phyloP scores from a whole-genome alignment of 2,888 invertebrate genomes.

The Dysmachus trigonus region DNA sequence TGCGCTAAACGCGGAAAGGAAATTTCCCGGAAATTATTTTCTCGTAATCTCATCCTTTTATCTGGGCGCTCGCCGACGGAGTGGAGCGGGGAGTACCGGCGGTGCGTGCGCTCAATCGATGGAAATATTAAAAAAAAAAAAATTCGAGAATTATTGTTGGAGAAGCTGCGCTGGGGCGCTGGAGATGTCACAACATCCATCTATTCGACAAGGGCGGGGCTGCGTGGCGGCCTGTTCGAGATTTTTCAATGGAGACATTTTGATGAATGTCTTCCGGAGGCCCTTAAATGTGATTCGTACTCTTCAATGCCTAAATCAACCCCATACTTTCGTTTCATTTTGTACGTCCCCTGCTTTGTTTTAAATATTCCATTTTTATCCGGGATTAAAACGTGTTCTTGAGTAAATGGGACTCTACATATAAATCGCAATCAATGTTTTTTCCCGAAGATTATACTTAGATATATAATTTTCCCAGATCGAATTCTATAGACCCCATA shows the following conservation, averaged over 20 bases:
- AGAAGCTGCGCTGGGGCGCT: background rate
- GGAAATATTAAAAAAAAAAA: background rate
- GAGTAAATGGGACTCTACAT: background rate
- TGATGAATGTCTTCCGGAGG: background rate
- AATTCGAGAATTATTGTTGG: background rate
- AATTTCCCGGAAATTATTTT: background rate
- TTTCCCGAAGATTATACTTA: too few species aligned
- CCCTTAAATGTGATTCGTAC: background rate
- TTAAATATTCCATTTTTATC: background rate
- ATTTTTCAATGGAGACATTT: background rate
- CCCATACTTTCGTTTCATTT: background rate
- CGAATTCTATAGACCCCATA: too few species aligned
- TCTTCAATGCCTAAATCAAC: background rate
- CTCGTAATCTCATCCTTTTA: background rate
- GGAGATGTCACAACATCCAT: background rate
- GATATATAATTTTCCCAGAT: too few species aligned
- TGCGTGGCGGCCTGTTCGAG: background rate
- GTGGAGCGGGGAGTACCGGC: background rate
- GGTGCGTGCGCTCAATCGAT: background rate
- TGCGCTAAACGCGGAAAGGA: background rate
- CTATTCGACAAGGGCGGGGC: background rate
- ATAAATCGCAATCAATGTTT: background rate
- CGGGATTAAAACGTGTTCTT: background rate
- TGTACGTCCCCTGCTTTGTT: background rate
- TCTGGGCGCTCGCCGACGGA: background rate